These are phyloP conservation scores for Troides oblongomaculatus DNA, from an alignment of 2,888 invertebrate species.

Conservation along the genomic window DNA sequence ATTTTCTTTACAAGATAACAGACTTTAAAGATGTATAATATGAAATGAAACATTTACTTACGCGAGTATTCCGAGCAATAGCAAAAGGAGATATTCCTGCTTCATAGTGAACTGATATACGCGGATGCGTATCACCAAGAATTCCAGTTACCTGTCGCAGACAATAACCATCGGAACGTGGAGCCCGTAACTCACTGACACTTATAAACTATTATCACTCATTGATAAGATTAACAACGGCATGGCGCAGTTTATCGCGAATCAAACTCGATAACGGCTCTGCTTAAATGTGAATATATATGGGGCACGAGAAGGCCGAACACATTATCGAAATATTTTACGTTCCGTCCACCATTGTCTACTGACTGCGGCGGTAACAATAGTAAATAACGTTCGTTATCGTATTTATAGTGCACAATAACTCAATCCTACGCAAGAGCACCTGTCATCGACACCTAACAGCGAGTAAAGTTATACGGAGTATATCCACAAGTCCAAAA, in stretches of 20 bases:
- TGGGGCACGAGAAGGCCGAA: slow-evolving; percentile 53
- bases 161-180: slow-evolving; percentile 63
- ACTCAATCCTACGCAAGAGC: slow-evolving; percentile 13
- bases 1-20: background rate
- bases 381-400: slow-evolving; percentile 6
- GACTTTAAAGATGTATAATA: background rate
- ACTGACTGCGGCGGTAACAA: slow-evolving; percentile 17
- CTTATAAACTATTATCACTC: slow-evolving; percentile 77
- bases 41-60: slow-evolving; percentile 50
- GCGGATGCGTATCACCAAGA: slow-evolving; percentile 45
- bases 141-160: slow-evolving; percentile 58
- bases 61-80: slow-evolving; percentile 57
- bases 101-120: slow-evolving; percentile 57
- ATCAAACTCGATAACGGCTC: slow-evolving; percentile 70
- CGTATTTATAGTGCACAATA: slow-evolving; percentile 24
- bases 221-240: slow-evolving; percentile 75
- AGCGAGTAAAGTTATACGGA: slow-evolving; percentile 12
- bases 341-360: slow-evolving; percentile 22
- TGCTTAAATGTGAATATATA: slow-evolving; percentile 60
- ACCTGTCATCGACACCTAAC: slow-evolving; percentile 15
- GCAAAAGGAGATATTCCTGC: slow-evolving; percentile 51
- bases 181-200: slow-evolving; percentile 76
- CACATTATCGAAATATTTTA: slow-evolving; percentile 33
- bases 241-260: slow-evolving; percentile 73
- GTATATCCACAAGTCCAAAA: slow-evolving; percentile 15